Percentiles rank a stretch among this genome's conserved stretches.
These are phyloP conservation scores for Sphinx pinastri DNA, from an alignment of 2,888 invertebrate species.

Conservation along the genomic window DNA sequence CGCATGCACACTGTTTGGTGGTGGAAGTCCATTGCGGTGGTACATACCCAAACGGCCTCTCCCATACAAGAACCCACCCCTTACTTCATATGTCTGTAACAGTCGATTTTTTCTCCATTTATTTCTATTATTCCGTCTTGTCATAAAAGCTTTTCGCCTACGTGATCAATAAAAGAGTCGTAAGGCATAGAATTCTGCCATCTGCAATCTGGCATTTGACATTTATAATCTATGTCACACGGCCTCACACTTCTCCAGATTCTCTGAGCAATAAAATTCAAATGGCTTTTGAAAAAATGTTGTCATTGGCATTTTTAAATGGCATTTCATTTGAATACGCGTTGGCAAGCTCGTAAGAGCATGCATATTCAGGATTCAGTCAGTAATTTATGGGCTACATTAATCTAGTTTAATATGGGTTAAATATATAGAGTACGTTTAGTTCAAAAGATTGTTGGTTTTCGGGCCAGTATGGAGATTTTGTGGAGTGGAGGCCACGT, in stretches of 20 bases:
- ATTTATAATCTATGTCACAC: conserved; percentile 32
- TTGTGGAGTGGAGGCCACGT: too few relatives aligned
- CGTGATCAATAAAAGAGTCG: too few relatives aligned
- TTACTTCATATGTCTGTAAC: too few relatives aligned
- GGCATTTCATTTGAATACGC: conserved; percentile 31
- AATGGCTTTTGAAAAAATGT: conserved; percentile 31
- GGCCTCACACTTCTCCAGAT: conserved; percentile 38
- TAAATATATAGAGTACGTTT: neutral
- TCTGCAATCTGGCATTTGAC: neutral
- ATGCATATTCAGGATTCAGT: conserved; percentile 11
- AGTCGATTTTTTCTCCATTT: too few relatives aligned
- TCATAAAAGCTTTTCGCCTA: too few relatives aligned
- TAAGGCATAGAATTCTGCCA: neutral
- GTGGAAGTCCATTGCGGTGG: too few relatives aligned
- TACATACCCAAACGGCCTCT: too few relatives aligned
- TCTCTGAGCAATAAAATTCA: conserved; percentile 48
- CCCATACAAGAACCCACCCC: too few relatives aligned
- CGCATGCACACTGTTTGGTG: too few relatives aligned
- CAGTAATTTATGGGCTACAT: conserved; percentile 9
- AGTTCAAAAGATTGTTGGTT: neutral
- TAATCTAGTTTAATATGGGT: neutral
- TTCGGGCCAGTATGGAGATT: too few relatives aligned
- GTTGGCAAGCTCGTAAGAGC: conserved; percentile 11
- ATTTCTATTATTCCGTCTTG: too few relatives aligned
- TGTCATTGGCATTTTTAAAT: conserved; percentile 34